Conservation (phyloP, 2,888 invertebrate species). For the Julus scanicus region DNA sequence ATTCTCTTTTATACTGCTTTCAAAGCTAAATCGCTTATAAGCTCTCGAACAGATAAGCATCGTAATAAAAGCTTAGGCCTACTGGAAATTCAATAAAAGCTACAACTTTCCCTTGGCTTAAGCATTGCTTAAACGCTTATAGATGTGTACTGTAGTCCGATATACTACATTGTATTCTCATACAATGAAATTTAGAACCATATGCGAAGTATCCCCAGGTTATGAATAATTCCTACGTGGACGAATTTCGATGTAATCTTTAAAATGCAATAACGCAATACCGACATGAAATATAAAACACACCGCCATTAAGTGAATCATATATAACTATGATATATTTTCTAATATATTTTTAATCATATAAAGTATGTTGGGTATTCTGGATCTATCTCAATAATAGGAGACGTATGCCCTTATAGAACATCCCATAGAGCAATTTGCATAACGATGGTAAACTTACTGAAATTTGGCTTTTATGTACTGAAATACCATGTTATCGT, state of each 20-base stretch:
- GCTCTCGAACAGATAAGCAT: slow-evolving; percentile 30
- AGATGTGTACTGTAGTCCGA: background rate
- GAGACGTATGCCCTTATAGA: too few species aligned
- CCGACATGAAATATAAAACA: background rate
- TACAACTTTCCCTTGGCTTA: slow-evolving; percentile 7
- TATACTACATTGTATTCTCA: too few species aligned
- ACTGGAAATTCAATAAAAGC: slow-evolving; percentile 18
- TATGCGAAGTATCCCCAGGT: background rate
- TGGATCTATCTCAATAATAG: too few species aligned
- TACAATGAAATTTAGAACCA: background rate
- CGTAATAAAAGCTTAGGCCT: slow-evolving; percentile 39
- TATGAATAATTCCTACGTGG: background rate
- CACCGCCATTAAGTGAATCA: too few species aligned
- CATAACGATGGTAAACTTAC: too few species aligned
- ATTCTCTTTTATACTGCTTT: background rate
- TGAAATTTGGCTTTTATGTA: too few species aligned
- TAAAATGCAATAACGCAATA: slow-evolving; percentile 4
- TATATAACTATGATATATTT: too few species aligned
- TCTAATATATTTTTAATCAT: too few species aligned
- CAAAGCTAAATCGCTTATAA: slow-evolving; percentile 16
- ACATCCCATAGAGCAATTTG: too few species aligned
- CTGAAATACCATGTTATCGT: too few species aligned
- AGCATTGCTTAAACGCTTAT: background rate
- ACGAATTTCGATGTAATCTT: slow-evolving; percentile 28
- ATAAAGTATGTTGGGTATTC: too few species aligned